Conservation (phyloP, 2,888 invertebrate genomes). For the Ceramica pisi region DNA sequence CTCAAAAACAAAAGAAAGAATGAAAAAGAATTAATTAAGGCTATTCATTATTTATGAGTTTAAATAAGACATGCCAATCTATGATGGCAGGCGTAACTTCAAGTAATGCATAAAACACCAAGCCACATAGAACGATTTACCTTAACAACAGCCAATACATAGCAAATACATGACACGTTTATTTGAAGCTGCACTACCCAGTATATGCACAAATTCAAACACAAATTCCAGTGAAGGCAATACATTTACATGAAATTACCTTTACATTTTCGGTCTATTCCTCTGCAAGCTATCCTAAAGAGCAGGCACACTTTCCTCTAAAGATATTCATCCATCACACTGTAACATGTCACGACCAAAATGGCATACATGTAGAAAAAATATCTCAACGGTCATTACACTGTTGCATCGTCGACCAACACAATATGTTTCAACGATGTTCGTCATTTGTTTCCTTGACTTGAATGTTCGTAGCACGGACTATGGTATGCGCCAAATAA, state of each 20-base stretch:
- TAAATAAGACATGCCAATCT: no score
- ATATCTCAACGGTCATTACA: neutral
- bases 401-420: neutral
- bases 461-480: no score
- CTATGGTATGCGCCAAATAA: no score
- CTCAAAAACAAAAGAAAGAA: no score
- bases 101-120: neutral
- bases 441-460: neutral
- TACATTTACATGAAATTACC: conserved; percentile 34
- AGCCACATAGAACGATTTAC: neutral
- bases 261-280: neutral
- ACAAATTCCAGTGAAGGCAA: conserved; percentile 18
- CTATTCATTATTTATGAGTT: no score
- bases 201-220: conserved; percentile 3
- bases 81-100: neutral
- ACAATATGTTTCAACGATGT: neutral
- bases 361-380: neutral
- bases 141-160: neutral
- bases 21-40: no score
- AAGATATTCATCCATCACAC: neutral
- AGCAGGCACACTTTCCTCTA: neutral
- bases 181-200: neutral
- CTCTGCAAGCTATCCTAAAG: conserved; percentile 2
- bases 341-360: neutral
- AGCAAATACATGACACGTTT: neutral